These are phyloP conservation scores for Bedellia somnulentella DNA, from an alignment of 2,888 invertebrate species.

Conservation along the genomic window DNA sequence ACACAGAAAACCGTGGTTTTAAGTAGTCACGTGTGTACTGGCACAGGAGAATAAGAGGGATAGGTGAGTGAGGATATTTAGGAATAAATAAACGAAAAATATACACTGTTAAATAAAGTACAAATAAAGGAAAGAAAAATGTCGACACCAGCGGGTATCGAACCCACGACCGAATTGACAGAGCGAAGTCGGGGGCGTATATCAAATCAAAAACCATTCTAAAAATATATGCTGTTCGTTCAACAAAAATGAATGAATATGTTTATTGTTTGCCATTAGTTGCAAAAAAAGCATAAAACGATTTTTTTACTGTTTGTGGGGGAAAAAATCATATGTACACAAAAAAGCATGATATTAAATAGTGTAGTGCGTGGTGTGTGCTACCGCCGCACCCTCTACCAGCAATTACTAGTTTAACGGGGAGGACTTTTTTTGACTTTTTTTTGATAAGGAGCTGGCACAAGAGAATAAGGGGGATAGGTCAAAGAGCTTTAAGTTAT, in stretches of 20 bases:
- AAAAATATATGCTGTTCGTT: too few relatives aligned
- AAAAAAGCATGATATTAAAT: neutral
- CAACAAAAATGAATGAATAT: too few relatives aligned
- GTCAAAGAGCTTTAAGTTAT: constrained; percentile 20
- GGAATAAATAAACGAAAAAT: too few relatives aligned
- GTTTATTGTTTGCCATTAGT: too few relatives aligned
- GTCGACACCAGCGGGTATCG: too few relatives aligned
- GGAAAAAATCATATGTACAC: neutral
- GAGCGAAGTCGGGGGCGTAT: neutral
- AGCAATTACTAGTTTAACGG: constrained; percentile 90
- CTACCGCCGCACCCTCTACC: constrained; percentile 72
- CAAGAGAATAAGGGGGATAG: constrained; percentile 68
- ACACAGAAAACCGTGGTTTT: neutral
- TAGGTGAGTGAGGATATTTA: constrained; percentile 43
- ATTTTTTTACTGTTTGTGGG: too few relatives aligned
- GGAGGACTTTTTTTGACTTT: too few relatives aligned
- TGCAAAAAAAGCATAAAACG: too few relatives aligned
- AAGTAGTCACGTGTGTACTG: constrained; percentile 45
- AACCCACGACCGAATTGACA: neutral
- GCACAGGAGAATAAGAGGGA: constrained; percentile 68
- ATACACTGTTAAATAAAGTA: too few relatives aligned
- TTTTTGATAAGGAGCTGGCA: constrained; percentile 79
- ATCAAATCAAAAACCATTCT: too few relatives aligned
- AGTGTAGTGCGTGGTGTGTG: constrained; percentile 83
- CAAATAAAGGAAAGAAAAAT: too few relatives aligned